Percentiles rank a stretch among this genome's conserved stretches.
These are phyloP conservation scores for Rhagoletis pomonella DNA, from an alignment of 1,140 invertebrate genomes.

Conservation along the genomic window DNA sequence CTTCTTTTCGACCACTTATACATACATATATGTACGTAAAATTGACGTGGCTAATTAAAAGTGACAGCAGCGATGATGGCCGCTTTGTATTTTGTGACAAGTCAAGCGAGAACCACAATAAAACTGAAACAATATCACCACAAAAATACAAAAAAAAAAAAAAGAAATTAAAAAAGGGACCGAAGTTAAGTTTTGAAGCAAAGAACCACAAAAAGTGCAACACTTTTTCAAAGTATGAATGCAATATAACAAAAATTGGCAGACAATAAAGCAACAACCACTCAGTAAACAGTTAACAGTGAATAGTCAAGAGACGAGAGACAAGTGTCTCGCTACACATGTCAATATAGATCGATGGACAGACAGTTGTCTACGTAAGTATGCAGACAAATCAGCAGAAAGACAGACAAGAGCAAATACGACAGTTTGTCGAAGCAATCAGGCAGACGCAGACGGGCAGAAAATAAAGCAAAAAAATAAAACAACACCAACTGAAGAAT, in stretches of 20 bases:
- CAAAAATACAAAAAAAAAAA: not conserved
- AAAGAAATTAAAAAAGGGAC: not conserved
- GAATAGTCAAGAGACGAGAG: conserved; percentile 10
- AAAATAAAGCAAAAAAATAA: not conserved
- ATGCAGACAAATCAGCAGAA: not conserved
- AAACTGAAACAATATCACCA: not conserved
- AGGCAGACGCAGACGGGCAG: not conserved
- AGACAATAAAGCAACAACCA: conserved; percentile 17
- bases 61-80: not conserved
- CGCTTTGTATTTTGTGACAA: conserved; percentile 32
- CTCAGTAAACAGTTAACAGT: not conserved
- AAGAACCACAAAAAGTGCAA: not conserved
- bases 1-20: no score
- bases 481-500: not conserved
- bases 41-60: not conserved
- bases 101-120: not conserved
- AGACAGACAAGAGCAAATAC: not conserved
- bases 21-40: no score
- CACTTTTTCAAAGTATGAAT: conserved; percentile 17
- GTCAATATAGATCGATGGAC: conserved; percentile 38
- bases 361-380: not conserved
- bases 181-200: not conserved
- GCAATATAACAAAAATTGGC: conserved; percentile 6
- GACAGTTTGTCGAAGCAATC: not conserved
- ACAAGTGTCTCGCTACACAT: conserved; percentile 41